phyloP scores from a whole-genome alignment of 2,888 invertebrate genomes.

The Apeira syringaria region DNA sequence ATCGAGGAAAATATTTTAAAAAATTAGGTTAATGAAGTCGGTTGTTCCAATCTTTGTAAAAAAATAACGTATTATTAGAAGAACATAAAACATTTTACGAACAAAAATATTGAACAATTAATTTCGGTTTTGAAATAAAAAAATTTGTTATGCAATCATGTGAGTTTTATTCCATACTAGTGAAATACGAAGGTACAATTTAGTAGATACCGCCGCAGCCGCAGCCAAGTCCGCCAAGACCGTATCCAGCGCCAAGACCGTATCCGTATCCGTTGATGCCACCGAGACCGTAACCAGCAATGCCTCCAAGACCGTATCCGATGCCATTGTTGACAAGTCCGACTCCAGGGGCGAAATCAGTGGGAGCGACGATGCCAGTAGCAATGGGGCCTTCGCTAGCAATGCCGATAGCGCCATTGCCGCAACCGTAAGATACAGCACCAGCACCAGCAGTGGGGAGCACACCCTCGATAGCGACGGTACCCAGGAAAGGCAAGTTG shows the following conservation, averaged over 20 bases:
- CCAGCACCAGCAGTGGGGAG: constrained; percentile 45
- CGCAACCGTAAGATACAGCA: constrained; percentile 44
- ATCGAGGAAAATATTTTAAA: too few species aligned
- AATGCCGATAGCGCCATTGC: constrained; percentile 34
- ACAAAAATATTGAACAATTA: too few species aligned
- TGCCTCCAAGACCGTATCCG: constrained; percentile 11
- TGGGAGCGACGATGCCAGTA: constrained; percentile 7
- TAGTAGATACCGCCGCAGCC: constrained; percentile 1
- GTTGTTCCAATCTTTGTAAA: too few species aligned
- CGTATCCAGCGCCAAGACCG: background rate
- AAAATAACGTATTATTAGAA: too few species aligned
- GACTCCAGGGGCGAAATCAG: constrained; percentile 7
- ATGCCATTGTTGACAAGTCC: constrained; percentile 17
- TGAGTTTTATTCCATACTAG: too few species aligned
- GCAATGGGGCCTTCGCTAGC: constrained; percentile 24
- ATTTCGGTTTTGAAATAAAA: too few species aligned
- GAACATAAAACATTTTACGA: too few species aligned
- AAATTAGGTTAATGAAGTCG: too few species aligned
- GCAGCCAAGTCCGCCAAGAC: constrained; percentile 2
- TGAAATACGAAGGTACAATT: background rate
- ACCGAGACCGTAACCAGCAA: constrained; percentile 7
- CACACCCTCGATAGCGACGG: constrained; percentile 42
- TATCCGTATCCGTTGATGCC: constrained; percentile 6
- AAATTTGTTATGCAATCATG: too few species aligned
- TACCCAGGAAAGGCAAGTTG: constrained; percentile 43